Conservation (phyloP, 2,888 invertebrate species). For the Lasioglossum oenotherae region DNA sequence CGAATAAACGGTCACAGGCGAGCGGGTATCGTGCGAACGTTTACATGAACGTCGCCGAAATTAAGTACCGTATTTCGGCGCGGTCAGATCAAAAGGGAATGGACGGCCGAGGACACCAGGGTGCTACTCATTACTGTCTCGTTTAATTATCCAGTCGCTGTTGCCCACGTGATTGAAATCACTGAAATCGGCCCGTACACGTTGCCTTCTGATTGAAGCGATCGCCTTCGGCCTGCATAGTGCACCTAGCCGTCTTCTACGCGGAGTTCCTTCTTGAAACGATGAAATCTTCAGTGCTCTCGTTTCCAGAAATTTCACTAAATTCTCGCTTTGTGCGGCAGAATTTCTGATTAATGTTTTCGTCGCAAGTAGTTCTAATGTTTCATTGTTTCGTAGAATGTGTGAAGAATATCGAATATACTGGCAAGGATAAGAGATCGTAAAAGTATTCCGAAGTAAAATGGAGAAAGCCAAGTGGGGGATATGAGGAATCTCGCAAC, state of each 20-base stretch:
- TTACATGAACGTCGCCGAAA: constrained; percentile 18
- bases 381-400: not conserved
- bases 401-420: no score
- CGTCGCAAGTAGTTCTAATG: not conserved
- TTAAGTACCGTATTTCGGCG: constrained; percentile 19
- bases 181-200: not conserved
- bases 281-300: not conserved
- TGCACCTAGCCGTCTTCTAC: not conserved
- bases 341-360: not conserved
- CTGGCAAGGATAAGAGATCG: not conserved
- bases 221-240: not conserved
- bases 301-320: not conserved
- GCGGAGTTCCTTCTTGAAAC: not conserved
- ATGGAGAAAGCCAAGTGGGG: not conserved
- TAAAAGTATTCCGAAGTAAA: not conserved
- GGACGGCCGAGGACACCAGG: constrained; percentile 5
- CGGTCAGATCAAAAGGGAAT: constrained; percentile 18
- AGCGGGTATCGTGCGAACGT: constrained; percentile 30
- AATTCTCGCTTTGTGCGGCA: not conserved
- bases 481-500: not conserved
- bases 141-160: not conserved
- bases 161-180: not conserved
- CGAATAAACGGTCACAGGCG: constrained; percentile 70
- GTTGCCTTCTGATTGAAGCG: not conserved
- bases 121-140: constrained; percentile 17